A percentile compares a stretch with the other conserved stretches of the same genome.
Evolutionary conservation across 2,888 invertebrate species (phyloP).

Genomic region (Eumerus sabulonum): DNA sequence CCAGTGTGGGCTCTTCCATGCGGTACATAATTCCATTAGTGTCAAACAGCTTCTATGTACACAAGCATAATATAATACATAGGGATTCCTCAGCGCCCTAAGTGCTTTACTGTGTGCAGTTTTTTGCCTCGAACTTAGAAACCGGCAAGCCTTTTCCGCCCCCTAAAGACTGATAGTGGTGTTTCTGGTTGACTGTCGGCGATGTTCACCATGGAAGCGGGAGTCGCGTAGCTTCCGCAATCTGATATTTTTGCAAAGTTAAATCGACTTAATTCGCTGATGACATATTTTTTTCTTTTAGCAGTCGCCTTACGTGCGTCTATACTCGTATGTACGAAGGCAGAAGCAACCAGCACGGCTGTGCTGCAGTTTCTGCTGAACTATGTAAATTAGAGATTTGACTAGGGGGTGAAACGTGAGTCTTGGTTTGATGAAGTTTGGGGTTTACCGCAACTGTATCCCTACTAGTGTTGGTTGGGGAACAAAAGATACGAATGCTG

Average conservation of each 20-base stretch:
- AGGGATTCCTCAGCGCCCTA: constrained; percentile 36
- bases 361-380: constrained; percentile 2
- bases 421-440: no score
- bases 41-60: constrained; percentile 52
- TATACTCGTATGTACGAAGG: neutral
- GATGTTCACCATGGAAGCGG: constrained; percentile 1
- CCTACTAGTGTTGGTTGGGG: no score
- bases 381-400: constrained; percentile 3
- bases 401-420: no score
- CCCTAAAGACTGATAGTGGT: constrained; percentile 19
- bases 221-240: constrained; percentile 58
- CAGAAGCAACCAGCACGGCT: no score
- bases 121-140: constrained; percentile 18
- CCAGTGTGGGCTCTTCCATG: constrained; percentile 32
- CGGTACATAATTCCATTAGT: constrained; percentile 64
- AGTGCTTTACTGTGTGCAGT: constrained; percentile 42
- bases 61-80: constrained; percentile 7
- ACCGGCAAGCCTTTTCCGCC: neutral
- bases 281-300: constrained; percentile 62
- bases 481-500: no score
- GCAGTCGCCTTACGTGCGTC: neutral
- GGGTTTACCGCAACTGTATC: no score
- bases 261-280: constrained; percentile 66
- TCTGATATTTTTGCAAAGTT: constrained; percentile 65
- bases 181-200: constrained; percentile 10